Conservation (phyloP, 2,888 invertebrate genomes). For the Entomobrya proxima region DNA sequence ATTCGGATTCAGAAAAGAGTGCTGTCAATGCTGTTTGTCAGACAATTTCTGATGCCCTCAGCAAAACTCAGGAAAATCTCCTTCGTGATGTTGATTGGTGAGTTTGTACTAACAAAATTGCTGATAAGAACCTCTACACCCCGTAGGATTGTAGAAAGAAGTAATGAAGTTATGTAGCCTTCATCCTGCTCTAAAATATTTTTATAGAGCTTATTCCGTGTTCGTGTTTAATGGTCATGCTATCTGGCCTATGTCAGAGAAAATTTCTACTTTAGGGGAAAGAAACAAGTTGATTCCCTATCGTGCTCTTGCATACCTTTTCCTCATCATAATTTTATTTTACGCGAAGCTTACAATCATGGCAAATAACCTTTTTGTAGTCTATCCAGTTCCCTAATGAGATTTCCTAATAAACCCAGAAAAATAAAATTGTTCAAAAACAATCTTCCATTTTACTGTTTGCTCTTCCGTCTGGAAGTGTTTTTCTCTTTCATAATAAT, state of each 20-base stretch:
- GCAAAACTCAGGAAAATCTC: constrained; percentile 83
- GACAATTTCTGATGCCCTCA: constrained; percentile 83
- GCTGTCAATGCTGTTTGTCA: constrained; percentile 84
- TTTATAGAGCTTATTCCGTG: not conserved
- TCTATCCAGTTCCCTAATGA: constrained; percentile 17
- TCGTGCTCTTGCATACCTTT: constrained; percentile 14
- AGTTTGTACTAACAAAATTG: constrained; percentile 73
- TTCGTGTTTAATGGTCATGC: too few species aligned
- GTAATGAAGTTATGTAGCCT: constrained; percentile 46
- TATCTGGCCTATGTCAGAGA: not conserved
- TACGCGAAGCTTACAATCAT: not conserved
- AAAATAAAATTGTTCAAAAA: constrained; percentile 21
- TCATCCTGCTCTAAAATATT: not conserved
- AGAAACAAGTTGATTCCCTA: not conserved
- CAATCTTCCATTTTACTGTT: constrained; percentile 9
- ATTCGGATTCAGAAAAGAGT: constrained; percentile 83
- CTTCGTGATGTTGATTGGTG: constrained; percentile 84
- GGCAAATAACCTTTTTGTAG: constrained; percentile 24
- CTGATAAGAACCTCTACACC: constrained; percentile 17
- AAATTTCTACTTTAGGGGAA: not conserved
- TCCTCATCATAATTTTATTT: constrained; percentile 21
- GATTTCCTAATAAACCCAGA: constrained; percentile 38
- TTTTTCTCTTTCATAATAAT: not conserved
- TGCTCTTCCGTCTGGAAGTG: constrained; percentile 1
- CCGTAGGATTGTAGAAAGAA: not conserved